phyloP scores from a whole-genome alignment of 2,113 vertebrate species.

The Eleginops maclovinus region DNA sequence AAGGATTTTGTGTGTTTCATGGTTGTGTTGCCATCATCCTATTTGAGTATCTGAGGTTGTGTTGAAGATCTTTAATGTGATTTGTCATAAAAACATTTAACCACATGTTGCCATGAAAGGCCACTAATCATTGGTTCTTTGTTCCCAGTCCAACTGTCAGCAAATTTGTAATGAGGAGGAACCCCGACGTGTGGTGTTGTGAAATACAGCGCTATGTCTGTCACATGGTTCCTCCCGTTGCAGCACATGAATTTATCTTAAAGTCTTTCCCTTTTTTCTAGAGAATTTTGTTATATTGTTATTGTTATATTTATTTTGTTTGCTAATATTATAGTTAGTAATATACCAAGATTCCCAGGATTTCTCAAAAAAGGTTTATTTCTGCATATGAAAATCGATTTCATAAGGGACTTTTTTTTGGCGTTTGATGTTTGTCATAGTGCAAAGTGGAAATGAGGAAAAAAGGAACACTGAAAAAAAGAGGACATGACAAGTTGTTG shows the following conservation, averaged over 20 bases:
- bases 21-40: neutral
- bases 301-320: too few species aligned
- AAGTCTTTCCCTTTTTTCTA: constrained; percentile 53
- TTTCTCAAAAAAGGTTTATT: constrained; percentile 14
- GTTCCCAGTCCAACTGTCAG: constrained; percentile 50
- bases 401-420: neutral
- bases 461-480: neutral
- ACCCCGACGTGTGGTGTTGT: constrained; percentile 62
- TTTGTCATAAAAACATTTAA: neutral
- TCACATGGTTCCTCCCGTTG: constrained; percentile 74
- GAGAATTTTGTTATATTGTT: constrained; percentile 38
- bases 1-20: neutral
- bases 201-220: constrained; percentile 60
- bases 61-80: constrained; percentile 1
- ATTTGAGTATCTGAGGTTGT: neutral
- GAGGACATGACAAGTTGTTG: neutral
- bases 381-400: neutral
- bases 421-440: neutral
- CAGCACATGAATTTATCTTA: constrained; percentile 31
- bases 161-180: constrained; percentile 55
- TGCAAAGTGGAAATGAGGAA: neutral
- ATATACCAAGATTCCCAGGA: neutral
- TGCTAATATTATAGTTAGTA: neutral
- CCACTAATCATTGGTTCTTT: constrained; percentile 63
- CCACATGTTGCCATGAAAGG: neutral